Base-by-base conservation (phyloP, 92 coral and sea anemone genomes). In the Diadumene lineata region DNA sequence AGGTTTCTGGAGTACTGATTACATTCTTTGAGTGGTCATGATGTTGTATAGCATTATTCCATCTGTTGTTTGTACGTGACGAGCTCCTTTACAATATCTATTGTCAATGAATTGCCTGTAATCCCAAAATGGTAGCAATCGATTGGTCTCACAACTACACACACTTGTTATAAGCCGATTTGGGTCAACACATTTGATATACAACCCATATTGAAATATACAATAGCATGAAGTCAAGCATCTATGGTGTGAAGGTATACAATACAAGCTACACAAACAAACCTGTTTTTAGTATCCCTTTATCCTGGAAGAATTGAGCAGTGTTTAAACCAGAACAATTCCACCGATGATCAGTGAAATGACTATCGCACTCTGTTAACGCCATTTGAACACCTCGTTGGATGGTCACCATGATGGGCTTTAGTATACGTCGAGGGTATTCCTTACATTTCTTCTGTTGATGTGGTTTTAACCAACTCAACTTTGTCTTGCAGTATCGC, bases 271-370 rank as follows among this genome's bases (percentile, higher is more conserved):
- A n/a, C n/a, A n/a, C n/a, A n/a, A n/a, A n/a, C n/a, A n/a, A n/a
- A 94, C 98, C 74, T 72, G 88, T 85, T 61, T 76, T 82, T 55
- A 94, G 79, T 57, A 94, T 85, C 64, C 97, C 92, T 19, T 69
- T 58, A 18, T 79, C 87, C 60, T 80, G 81, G 69, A 94, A 91
- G 17, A 94, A 92, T 23, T 91, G 88, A n/a, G 87, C 87, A 62
- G 81, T 68, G 22, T 86, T 94, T 16, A 94, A 69, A 0, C 97
- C 94, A 1, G 98, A 85, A 63, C 98, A 94, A 44, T 94, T 94
- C 98, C 98, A 94, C 19, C 90, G 82, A 27, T 80, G 91, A 28
- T 84, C 82, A 9, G 64, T 80, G 81, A 94, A 94, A 34, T 82
- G 94, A 8, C 64, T 83, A 58, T 87, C 80, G 31, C 98, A 94